These are phyloP conservation scores for Oscheius sp. DNA, from an alignment of 2,888 invertebrate species.

Conservation along the genomic window DNA sequence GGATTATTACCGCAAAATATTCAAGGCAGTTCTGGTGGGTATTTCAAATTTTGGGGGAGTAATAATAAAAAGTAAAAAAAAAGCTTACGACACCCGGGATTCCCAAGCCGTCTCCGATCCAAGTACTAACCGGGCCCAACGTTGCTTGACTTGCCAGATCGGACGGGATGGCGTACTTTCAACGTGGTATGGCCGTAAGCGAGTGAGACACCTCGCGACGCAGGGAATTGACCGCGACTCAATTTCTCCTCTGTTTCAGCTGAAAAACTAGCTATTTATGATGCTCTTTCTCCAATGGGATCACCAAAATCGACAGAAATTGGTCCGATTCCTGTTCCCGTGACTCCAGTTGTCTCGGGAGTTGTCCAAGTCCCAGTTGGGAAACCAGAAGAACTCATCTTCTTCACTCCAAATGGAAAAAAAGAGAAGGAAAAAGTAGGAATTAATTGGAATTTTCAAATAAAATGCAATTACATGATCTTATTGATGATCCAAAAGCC, in stretches of 20 bases:
- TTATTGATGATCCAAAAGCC: background rate
- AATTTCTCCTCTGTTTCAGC: too few relatives aligned
- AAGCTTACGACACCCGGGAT: too few relatives aligned
- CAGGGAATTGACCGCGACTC: too few relatives aligned
- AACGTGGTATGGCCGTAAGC: too few relatives aligned
- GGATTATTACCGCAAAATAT: conserved; percentile 11
- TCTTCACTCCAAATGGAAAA: background rate
- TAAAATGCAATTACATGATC: conserved; percentile 12
- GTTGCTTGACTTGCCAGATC: too few relatives aligned
- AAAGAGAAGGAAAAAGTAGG: background rate
- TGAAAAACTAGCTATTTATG: conserved; percentile 14
- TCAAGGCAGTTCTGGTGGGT: background rate
- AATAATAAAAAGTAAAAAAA: too few relatives aligned
- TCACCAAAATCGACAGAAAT: conserved; percentile 1
- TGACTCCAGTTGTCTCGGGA: conserved; percentile 9
- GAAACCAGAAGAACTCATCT: background rate
- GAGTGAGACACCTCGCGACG: too few relatives aligned
- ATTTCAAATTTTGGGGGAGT: background rate
- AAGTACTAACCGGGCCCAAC: too few relatives aligned
- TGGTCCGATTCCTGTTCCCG: background rate
- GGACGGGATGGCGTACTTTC: too few relatives aligned
- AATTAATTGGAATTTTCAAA: background rate
- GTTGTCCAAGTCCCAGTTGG: background rate
- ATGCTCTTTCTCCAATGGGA: conserved; percentile 9
- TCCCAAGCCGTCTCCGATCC: too few relatives aligned